These are phyloP conservation scores for Neotoma lepida DNA, from an alignment of 2,113 vertebrate genomes.

Conservation along the genomic window DNA sequence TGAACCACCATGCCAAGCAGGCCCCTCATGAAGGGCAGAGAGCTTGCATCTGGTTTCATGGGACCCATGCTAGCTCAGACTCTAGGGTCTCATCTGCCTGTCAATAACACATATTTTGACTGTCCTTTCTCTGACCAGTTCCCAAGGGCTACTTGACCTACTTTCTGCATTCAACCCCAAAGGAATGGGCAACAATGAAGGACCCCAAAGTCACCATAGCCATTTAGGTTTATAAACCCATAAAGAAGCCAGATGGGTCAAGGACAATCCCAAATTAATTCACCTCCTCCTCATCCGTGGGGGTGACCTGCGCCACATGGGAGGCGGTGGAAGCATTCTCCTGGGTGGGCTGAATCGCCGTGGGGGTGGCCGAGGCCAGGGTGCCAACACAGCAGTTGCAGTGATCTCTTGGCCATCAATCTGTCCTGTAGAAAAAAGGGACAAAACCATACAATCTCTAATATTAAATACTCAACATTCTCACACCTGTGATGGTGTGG, in stretches of 20 bases:
- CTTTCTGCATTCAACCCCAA: neutral
- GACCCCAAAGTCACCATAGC: neutral
- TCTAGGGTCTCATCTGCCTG: neutral
- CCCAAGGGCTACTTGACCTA: neutral
- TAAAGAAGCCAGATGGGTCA: neutral
- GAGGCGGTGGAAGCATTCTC: conserved; percentile 94
- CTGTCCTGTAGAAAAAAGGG: conserved; percentile 88
- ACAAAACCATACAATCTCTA: neutral
- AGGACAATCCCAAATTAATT: neutral
- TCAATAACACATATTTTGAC: neutral
- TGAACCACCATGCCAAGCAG: no score
- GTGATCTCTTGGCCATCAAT: conserved; percentile 99
- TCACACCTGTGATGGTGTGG: neutral
- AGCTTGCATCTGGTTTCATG: no score
- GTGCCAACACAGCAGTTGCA: conserved; percentile 93
- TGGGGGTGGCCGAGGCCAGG: conserved; percentile 89
- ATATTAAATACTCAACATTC: neutral
- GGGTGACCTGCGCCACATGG: conserved; percentile 95
- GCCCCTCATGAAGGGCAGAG: neutral
- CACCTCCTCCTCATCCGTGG: conserved; percentile 97
- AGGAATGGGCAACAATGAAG: neutral
- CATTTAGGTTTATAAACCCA: neutral
- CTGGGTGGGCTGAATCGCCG: conserved; percentile 93
- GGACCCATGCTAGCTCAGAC: neutral
- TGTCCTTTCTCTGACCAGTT: neutral